phyloP scores from a whole-genome alignment of 2,888 invertebrate genomes.

The Tineola bisselliella region DNA sequence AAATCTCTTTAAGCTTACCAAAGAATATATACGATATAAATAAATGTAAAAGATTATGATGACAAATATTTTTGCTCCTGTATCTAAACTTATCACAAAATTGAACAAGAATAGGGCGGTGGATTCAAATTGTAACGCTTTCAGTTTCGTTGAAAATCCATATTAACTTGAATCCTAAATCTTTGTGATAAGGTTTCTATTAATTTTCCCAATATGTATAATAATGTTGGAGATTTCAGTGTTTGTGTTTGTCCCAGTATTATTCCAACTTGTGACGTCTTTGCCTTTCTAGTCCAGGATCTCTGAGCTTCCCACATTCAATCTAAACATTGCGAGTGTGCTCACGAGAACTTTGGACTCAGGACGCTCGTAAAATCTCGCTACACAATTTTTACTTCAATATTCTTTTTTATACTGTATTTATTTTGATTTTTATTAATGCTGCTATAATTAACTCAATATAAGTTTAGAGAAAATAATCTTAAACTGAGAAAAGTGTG shows the following conservation, averaged over 20 bases:
- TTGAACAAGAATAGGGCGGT: not conserved
- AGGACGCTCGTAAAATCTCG: constrained; percentile 8
- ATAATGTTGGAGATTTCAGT: constrained; percentile 1
- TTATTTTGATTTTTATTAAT: not conserved
- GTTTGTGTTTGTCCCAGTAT: constrained; percentile 37
- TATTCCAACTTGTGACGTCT: constrained; percentile 43
- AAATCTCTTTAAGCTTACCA: too few species aligned
- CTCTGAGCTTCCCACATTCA: constrained; percentile 28
- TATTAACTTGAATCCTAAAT: not conserved
- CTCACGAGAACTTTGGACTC: constrained; percentile 2
- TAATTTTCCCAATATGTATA: not conserved
- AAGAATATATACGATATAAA: too few species aligned
- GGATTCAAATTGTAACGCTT: not conserved
- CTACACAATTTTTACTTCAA: not conserved
- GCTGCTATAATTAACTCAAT: too few species aligned
- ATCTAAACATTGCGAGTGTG: constrained; percentile 31
- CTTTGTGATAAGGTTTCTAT: not conserved
- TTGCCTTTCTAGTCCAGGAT: constrained; percentile 18
- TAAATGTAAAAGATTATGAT: too few species aligned
- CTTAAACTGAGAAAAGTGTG: not conserved
- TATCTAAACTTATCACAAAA: too few species aligned
- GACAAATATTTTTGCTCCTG: too few species aligned
- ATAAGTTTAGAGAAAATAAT: not conserved
- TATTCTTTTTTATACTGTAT: not conserved
- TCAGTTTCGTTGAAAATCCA: not conserved